Conservation (phyloP, 2,113 vertebrate species). For the Pitta sordida region DNA sequence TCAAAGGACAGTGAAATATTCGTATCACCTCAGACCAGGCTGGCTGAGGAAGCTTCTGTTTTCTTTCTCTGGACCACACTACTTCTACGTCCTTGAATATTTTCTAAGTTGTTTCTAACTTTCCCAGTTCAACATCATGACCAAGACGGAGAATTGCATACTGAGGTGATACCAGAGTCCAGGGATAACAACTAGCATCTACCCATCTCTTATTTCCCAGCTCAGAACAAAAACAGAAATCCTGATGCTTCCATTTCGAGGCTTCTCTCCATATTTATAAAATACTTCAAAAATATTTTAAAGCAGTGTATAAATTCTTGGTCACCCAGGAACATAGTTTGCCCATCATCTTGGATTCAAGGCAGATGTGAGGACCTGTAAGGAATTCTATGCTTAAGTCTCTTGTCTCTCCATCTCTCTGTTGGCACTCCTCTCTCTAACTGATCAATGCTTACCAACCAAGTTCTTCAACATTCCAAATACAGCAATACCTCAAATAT, state of each 20-base stretch:
- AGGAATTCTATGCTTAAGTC: background rate
- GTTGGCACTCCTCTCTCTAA: background rate
- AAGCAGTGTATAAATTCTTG: background rate
- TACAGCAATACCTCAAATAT: too few relatives aligned
- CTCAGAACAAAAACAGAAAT: background rate
- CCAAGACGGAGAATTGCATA: background rate
- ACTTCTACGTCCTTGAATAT: background rate
- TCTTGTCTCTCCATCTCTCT: background rate
- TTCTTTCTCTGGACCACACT: background rate
- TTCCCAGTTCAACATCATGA: background rate
- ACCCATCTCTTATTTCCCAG: background rate
- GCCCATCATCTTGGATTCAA: background rate
- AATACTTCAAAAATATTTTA: too few relatives aligned
- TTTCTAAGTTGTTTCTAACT: background rate
- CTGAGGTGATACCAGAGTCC: background rate
- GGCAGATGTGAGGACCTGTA: background rate
- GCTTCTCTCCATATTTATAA: background rate
- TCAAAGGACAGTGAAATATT: background rate
- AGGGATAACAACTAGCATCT: background rate
- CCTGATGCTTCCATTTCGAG: background rate
- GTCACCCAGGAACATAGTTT: background rate
- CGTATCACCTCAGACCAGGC: background rate
- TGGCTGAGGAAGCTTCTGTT: background rate
- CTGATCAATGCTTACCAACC: background rate
- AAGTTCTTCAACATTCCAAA: background rate